phyloP scores from a whole-genome alignment of 2,888 invertebrate species.

The Agrochola circellaris region DNA sequence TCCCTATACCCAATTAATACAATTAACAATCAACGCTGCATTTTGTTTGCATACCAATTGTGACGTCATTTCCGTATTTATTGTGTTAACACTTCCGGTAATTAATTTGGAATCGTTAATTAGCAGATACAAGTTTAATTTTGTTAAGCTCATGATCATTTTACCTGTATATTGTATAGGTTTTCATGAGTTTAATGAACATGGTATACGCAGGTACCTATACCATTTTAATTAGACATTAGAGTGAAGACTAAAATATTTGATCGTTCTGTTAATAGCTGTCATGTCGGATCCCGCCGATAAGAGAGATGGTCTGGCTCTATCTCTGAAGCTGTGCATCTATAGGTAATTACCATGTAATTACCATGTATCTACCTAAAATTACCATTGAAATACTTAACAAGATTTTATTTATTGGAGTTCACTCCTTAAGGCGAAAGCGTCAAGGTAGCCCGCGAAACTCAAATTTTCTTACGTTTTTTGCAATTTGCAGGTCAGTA shows the following conservation, averaged over 20 bases:
- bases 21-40: constrained; percentile 40
- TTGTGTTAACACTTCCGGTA: constrained; percentile 43
- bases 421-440: too few relatives aligned
- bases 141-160: constrained; percentile 2
- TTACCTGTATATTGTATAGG: neutral
- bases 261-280: neutral
- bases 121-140: constrained; percentile 23
- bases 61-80: constrained; percentile 48
- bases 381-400: neutral
- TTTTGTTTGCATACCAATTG: constrained; percentile 40
- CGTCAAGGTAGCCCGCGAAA: too few relatives aligned
- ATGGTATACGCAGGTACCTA: neutral
- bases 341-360: too few relatives aligned
- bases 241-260: neutral
- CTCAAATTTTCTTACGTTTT: too few relatives aligned
- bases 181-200: neutral
- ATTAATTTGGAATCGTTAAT: constrained; percentile 53
- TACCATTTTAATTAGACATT: neutral
- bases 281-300: neutral
- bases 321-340: neutral
- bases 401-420: too few relatives aligned
- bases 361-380: neutral
- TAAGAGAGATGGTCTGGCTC: neutral
- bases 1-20: constrained; percentile 19
- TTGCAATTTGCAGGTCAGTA: too few relatives aligned